These are phyloP conservation scores for Homarus americanus DNA, from an alignment of 1,140 invertebrate genomes.

Conservation along the genomic window DNA sequence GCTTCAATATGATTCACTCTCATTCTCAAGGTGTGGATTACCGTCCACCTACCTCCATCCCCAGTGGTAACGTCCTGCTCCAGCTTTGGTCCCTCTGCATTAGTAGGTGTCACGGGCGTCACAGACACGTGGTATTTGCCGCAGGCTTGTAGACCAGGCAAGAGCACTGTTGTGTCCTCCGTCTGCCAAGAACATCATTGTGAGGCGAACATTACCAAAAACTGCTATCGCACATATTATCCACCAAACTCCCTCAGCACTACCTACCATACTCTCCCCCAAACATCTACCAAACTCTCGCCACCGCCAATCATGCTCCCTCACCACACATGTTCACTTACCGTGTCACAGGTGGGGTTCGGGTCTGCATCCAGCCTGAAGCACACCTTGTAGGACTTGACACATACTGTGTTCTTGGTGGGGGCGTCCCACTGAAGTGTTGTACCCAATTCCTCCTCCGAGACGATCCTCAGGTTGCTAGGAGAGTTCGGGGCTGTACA, in stretches of 20 bases:
- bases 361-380: constrained; percentile 13
- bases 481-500: neutral
- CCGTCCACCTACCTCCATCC: constrained; percentile 4
- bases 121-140: constrained; percentile 23
- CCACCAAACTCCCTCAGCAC: neutral
- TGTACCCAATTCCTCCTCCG: neutral
- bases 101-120: constrained; percentile 22
- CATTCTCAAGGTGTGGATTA: too few relatives aligned
- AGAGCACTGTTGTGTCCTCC: neutral
- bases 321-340: neutral
- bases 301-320: neutral
- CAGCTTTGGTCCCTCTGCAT: neutral
- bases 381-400: constrained; percentile 20
- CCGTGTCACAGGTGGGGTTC: neutral
- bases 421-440: constrained; percentile 24
- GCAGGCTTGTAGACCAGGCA: neutral
- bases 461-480: constrained; percentile 8
- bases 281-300: too few relatives aligned
- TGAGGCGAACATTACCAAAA: neutral
- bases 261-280: neutral
- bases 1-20: too few relatives aligned
- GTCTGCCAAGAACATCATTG: neutral
- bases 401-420: constrained; percentile 3
- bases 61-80: neutral
- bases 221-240: neutral